A percentile compares a stretch with the other conserved stretches of the same genome.
Conservation (phyloP, 2,113 vertebrate species). For the Terrapene triunguis region DNA sequence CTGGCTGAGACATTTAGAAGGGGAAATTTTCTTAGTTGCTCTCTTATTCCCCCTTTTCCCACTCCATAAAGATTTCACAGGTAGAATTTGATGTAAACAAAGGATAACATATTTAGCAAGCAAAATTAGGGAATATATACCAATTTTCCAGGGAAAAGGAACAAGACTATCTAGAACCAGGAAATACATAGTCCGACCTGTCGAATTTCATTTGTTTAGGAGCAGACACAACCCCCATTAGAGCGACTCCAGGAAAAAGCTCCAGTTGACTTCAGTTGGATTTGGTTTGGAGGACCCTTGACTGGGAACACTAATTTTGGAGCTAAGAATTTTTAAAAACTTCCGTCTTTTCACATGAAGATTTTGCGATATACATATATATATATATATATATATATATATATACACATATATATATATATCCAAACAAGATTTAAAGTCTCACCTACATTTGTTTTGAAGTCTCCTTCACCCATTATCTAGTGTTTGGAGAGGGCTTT, state of each 20-base stretch:
- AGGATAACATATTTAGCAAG: not conserved
- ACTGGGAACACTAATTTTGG: too few species aligned
- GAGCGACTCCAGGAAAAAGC: not conserved
- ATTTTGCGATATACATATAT: too few species aligned
- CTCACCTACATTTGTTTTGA: accelerated
- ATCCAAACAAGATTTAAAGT: not conserved
- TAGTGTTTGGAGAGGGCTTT: accelerated
- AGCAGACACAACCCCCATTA: not conserved
- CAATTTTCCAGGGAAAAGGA: not conserved
- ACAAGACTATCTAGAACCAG: accelerated
- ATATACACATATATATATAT: too few species aligned
- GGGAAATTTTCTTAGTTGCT: not conserved
- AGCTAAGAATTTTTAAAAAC: too few species aligned
- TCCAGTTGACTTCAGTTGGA: not conserved
- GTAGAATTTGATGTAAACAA: accelerated
- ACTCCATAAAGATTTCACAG: accelerated
- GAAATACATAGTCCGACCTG: not conserved
- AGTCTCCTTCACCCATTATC: accelerated
- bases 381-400: not conserved
- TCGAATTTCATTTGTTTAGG: not conserved
- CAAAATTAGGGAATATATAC: not conserved
- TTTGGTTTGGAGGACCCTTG: not conserved
- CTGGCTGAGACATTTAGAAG: accelerated
- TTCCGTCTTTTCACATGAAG: too few species aligned
- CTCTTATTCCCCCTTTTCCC: not conserved